These are phyloP conservation scores for Morone saxatilis DNA, from an alignment of 2,113 vertebrate genomes.

Conservation along the genomic window DNA sequence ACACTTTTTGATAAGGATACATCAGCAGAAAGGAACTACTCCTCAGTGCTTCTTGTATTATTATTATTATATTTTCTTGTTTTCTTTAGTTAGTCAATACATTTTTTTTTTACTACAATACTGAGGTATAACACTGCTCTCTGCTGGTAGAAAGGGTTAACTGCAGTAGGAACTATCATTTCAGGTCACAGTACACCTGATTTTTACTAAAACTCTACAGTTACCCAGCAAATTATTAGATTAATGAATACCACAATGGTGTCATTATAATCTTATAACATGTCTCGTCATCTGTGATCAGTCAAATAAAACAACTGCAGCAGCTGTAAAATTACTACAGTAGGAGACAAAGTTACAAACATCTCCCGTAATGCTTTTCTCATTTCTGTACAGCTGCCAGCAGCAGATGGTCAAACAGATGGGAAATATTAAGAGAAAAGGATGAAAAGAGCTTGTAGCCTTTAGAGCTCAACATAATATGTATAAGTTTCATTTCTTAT, in stretches of 20 bases:
- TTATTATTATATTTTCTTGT: not conserved
- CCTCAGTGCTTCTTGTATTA: not conserved
- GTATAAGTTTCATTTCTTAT: not conserved
- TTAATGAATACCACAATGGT: not conserved
- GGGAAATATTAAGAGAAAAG: not conserved
- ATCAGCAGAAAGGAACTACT: not conserved
- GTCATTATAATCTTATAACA: not conserved
- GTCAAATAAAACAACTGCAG: not conserved
- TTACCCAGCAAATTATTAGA: not conserved
- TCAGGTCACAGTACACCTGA: not conserved
- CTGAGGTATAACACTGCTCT: constrained; percentile 26
- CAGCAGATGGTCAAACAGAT: not conserved
- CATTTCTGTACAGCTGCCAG: not conserved
- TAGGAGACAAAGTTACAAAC: not conserved
- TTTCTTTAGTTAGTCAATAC: not conserved
- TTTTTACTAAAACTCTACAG: not conserved
- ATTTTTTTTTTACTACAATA: not conserved
- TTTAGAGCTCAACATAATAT: not conserved
- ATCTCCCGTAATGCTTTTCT: not conserved
- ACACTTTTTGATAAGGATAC: too few species aligned
- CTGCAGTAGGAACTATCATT: not conserved
- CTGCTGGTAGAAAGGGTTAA: constrained; percentile 41
- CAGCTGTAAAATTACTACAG: not conserved
- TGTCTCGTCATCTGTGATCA: not conserved
- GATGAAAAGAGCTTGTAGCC: not conserved